Evolutionary conservation across 2,797 vertebrate genomes (phyloP), one percentile per base, ranked within the genome.

Genomic region (Gymnocypris eckloni): DNA sequence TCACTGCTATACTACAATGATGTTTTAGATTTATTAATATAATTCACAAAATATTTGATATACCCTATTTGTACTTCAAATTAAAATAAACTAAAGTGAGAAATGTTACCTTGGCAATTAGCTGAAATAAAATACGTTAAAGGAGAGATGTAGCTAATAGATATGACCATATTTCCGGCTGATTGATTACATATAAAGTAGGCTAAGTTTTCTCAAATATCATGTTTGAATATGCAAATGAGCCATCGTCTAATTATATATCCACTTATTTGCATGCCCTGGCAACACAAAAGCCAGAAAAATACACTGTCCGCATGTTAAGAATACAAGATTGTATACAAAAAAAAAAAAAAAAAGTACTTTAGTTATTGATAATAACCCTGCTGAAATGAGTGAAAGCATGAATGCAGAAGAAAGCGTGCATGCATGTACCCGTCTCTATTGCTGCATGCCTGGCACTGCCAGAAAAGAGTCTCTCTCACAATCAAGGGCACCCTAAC

Each of bases 321-420:
- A n/a, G 22, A 59, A 59, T 10, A 10, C 54, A 59, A 9, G 10
- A 3, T 59, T 10, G 20, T n/a, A 61, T 2, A 28, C 25, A 28
- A 28, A 1, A 28, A 28, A 28, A 28, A 28, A 28, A 28, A 25
- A n/a, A 25, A 1, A 13, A 64, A 33, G 33, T 33, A 25, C 5
- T 75, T 52, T 28, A 6, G 25, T 10, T 56, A 39, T 18, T 10
- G 4, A 75, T 37, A 37, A 75, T 52, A 52, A 4, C n/a, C 1
- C 18, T 37, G 28, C 13, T 69, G 43, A 66, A 76, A 59, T 3
- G 56, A 56, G 43, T 85, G 61, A 33, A 43, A 61, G n/a, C 15
- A 33, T 56, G 71, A 73, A 4, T 64, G 52, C 72, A 85, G 64
- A 83, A 84, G 69, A 84, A 87, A 88, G 86, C 50, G 25, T 67